Evolutionary conservation across 2,888 invertebrate genomes (phyloP), one percentile per base, ranked within the genome.

Genomic region (Apodemia zela): DNA sequence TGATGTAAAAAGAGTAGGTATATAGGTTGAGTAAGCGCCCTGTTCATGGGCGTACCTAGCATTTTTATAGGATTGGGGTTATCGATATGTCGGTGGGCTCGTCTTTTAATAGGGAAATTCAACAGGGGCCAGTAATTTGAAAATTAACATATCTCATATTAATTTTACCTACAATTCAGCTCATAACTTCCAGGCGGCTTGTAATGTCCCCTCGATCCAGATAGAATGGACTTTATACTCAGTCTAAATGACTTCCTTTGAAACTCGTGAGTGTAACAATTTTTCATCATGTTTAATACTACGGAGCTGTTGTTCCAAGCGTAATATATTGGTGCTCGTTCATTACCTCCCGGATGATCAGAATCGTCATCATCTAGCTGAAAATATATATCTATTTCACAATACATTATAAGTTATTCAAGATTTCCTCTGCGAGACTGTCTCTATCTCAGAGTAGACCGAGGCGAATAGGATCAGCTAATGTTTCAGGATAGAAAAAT

Each of bases 261-360:
- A 1, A 65, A 72, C 10, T 93, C 84, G 66, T 93, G 89, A 33
- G 80, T 77, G 69, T 85, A 93, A 65, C 85, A 81, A 69, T 93
- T 93, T 65, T 87, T 86, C 82, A 93, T 85, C 74, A 93, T 89
- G 42, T 42, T 64, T 65, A 33, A 58, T 65, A 10, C 60, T 60
- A 38, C 66, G 63, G n/a, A 70, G 62, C 85, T 92, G 67, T 93
- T 93, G 69, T 93, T 94, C 93, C 93, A 94, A 1, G 85, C 82
- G 64, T 76, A 88, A 65, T 78, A 84, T 18, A 59, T 7, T 35
- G 59, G 10, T 18, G 1, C 69, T 71, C 18, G 63, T 65, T 11
- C 15, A 10, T 29, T 21, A 6, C 62, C 51, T 61, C 65, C 62
- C 7, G 11, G 17, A 42, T 3, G 35, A 33, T n/a, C 6, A 7